Conservation (phyloP, 2,797 vertebrate species). For the Myiothlypis chrysogaster region DNA sequence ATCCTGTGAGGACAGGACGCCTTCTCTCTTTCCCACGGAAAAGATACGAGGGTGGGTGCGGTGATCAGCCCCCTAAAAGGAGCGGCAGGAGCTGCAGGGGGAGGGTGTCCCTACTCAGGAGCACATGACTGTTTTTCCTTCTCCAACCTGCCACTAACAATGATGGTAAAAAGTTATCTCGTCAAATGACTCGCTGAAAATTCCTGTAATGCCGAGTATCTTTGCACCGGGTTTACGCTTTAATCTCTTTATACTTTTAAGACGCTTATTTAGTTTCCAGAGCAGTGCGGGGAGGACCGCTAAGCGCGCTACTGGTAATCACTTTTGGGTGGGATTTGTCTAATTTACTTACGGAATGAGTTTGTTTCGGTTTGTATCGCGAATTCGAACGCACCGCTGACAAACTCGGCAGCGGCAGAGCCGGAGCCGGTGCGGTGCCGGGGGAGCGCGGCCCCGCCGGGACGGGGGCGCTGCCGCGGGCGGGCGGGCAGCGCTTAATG, state of each 20-base stretch:
- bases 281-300: not conserved
- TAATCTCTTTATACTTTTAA: conserved; percentile 40
- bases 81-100: not conserved
- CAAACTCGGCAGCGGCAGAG: not conserved
- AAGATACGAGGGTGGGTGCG: not conserved
- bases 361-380: not conserved
- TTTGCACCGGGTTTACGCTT: not conserved
- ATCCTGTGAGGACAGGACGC: not conserved
- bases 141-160: not conserved
- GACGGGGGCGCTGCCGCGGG: not conserved
- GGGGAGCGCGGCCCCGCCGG: not conserved
- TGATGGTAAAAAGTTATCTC: not conserved
- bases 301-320: not conserved
- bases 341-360: not conserved
- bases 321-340: conserved; percentile 18
- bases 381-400: fast-evolving
- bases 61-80: not conserved
- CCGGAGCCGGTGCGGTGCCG: not conserved
- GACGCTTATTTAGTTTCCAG: conserved; percentile 16
- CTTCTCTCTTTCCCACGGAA: not conserved
- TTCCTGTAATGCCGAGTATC: not conserved
- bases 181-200: not conserved
- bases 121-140: not conserved
- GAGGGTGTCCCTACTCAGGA: not conserved
- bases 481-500: not conserved